Evolutionary conservation across 2,888 invertebrate species (phyloP).

Genomic region (Creontiades dilutus): DNA sequence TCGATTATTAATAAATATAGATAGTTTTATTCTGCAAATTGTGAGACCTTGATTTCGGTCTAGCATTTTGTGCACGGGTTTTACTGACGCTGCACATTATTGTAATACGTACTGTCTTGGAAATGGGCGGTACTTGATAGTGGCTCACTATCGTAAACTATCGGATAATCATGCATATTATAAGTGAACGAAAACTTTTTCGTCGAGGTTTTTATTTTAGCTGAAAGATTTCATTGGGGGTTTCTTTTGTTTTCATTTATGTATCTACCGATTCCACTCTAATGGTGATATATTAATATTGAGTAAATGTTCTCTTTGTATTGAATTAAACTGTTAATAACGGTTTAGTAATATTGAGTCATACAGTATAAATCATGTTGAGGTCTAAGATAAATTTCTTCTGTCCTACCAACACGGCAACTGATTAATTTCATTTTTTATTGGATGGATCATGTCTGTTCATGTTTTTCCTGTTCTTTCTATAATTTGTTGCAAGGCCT

Average conservation of each 20-base stretch:
- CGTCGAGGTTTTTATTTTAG: not conserved
- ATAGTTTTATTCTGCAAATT: not conserved
- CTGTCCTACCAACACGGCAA: not conserved
- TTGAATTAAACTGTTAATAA: not conserved
- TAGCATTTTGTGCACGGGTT: not conserved
- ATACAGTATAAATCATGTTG: not conserved
- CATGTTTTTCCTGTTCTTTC: not conserved
- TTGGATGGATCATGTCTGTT: not conserved
- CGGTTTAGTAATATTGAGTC: not conserved
- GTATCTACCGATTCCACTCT: not conserved
- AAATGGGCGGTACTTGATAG: not conserved
- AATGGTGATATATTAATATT: not conserved
- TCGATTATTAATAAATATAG: constrained; percentile 1
- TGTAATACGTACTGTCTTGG: not conserved
- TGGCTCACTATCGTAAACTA: not conserved
- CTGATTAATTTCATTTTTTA: not conserved
- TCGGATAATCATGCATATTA: not conserved
- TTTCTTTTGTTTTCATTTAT: not conserved
- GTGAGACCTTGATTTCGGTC: not conserved
- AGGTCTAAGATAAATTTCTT: not conserved
- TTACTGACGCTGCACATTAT: not conserved
- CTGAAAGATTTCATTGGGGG: not conserved
- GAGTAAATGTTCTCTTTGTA: not conserved
- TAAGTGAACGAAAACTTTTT: not conserved
- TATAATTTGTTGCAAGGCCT: constrained; percentile 24